phyloP scores from a whole-genome alignment of 2,888 invertebrate genomes.

The Oegoconia quadripuncta region DNA sequence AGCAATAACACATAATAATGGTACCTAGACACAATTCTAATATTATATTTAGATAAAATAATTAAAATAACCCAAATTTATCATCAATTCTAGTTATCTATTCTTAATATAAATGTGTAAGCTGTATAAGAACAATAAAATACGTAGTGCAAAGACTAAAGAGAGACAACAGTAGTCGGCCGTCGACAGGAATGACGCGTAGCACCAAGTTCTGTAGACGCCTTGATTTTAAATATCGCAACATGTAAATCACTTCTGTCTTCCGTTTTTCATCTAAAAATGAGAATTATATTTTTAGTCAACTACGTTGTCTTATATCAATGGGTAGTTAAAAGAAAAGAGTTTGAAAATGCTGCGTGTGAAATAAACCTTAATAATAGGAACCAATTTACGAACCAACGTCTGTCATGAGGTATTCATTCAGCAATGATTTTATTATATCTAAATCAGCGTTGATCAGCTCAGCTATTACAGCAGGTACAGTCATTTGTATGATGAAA shows the following conservation, averaged over 20 bases:
- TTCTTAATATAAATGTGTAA: constrained; percentile 9
- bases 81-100: too few relatives aligned
- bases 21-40: too few relatives aligned
- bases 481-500: background rate
- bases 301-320: too few relatives aligned
- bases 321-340: too few relatives aligned
- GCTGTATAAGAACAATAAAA: constrained; percentile 10
- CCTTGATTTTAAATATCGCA: constrained; percentile 2
- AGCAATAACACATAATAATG: too few relatives aligned
- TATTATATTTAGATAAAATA: too few relatives aligned
- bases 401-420: background rate
- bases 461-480: constrained; percentile 5
- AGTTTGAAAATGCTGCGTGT: too few relatives aligned
- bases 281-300: background rate
- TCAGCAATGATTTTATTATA: background rate
- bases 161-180: constrained; percentile 2
- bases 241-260: background rate
- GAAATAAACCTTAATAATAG: too few relatives aligned
- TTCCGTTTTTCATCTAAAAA: background rate
- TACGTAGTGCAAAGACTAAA: constrained; percentile 10
- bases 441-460: constrained; percentile 4
- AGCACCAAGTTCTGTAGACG: constrained; percentile 3
- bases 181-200: constrained; percentile 7
- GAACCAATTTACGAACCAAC: constrained; percentile 4
- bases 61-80: too few relatives aligned